A percentile compares a stretch with the other conserved stretches of the same genome.
Conservation (phyloP, 2,113 vertebrate genomes). For the Otus sunia region DNA sequence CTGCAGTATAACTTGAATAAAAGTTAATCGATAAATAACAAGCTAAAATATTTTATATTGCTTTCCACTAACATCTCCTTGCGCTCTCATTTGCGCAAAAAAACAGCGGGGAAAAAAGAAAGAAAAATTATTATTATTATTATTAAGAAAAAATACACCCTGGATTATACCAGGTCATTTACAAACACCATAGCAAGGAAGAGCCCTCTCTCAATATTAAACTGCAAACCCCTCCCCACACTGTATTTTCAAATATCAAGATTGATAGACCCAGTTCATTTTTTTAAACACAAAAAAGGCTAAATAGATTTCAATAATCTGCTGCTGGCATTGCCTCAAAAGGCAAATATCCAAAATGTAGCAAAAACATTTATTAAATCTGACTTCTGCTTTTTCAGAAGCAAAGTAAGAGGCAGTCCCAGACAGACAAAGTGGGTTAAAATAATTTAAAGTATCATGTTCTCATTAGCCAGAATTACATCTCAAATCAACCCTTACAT, state of each 20-base stretch:
- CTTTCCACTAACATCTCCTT: neutral
- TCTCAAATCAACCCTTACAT: neutral
- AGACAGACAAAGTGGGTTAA: neutral
- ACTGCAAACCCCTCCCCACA: neutral
- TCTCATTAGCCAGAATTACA: neutral
- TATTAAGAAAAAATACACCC: neutral
- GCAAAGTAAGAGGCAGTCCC: neutral
- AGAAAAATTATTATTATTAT: neutral
- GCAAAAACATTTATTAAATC: neutral
- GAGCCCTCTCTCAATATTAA: neutral
- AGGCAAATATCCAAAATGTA: neutral
- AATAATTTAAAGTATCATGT: neutral
- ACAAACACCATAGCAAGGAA: neutral
- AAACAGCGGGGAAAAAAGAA: rapidly evolving
- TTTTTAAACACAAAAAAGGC: neutral
- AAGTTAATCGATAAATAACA: neutral
- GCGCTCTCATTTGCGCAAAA: neutral
- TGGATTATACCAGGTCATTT: neutral
- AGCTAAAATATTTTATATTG: neutral
- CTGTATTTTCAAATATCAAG: neutral
- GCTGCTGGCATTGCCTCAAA: neutral
- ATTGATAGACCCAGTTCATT: neutral
- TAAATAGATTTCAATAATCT: neutral
- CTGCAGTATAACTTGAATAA: neutral
- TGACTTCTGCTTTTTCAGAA: neutral